A percentile compares a stretch with the other conserved stretches of the same genome.
Evolutionary conservation across 2,113 vertebrate species (phyloP).

Genomic region (Psittacus erithacus): DNA sequence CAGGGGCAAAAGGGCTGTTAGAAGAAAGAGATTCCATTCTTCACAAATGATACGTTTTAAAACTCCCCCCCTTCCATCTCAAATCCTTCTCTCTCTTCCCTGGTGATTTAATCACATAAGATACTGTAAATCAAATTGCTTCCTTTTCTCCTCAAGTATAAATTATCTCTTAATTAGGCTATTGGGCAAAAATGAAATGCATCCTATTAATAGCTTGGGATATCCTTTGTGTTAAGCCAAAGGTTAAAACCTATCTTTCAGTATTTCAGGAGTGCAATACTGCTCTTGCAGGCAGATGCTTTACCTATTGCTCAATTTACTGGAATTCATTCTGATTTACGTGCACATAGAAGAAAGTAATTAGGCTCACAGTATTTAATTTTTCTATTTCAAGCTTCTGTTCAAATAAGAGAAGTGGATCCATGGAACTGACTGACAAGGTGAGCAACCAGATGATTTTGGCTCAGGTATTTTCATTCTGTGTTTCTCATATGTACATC

Average conservation of each 20-base stretch:
- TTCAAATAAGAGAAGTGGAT: not conserved
- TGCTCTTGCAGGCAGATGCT: not conserved
- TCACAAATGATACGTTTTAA: not conserved
- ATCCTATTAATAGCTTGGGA: constrained; percentile 40
- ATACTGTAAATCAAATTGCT: constrained; percentile 49
- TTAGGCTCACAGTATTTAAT: not conserved
- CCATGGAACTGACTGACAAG: not conserved
- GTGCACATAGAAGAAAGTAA: not conserved
- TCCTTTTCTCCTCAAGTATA: constrained; percentile 35
- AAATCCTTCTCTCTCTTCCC: constrained; percentile 31
- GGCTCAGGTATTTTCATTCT: not conserved
- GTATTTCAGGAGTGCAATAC: not conserved
- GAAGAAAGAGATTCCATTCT: constrained; percentile 9
- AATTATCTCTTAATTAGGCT: constrained; percentile 56
- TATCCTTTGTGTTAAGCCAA: constrained; percentile 55
- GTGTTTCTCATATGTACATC: not conserved
- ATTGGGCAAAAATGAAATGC: constrained; percentile 34
- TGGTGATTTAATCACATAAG: constrained; percentile 66
- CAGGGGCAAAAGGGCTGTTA: not conserved
- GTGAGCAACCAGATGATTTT: not conserved
- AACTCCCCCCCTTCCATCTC: not conserved
- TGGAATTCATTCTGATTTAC: constrained; percentile 13
- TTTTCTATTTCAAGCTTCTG: constrained; percentile 21
- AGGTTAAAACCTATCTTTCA: constrained; percentile 41
- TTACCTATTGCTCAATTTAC: constrained; percentile 35